A percentile compares a stretch with the other conserved stretches of the same genome.
phyloP scores from a whole-genome alignment of 2,888 invertebrate genomes.

The Ceramica pisi region DNA sequence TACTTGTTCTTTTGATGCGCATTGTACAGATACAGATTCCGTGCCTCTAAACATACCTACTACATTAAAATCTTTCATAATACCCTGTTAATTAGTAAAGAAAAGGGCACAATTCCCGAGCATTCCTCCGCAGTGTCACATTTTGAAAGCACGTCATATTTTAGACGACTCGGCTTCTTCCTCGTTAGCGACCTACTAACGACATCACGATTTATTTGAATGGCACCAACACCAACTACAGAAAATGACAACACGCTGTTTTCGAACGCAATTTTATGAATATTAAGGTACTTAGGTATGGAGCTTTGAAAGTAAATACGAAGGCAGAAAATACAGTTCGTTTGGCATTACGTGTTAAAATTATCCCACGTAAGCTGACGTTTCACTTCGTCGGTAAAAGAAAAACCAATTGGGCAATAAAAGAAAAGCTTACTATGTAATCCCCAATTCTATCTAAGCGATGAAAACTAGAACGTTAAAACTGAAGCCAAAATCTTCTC shows the following conservation, averaged over 20 bases:
- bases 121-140: slow-evolving; percentile 35
- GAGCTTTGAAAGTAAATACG: slow-evolving; percentile 5
- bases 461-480: slow-evolving; percentile 19
- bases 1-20: too few relatives aligned
- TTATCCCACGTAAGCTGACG: slow-evolving; percentile 13
- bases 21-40: neutral
- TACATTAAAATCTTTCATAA: slow-evolving; percentile 17
- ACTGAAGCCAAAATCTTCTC: slow-evolving; percentile 38
- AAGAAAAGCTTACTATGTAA: slow-evolving; percentile 36
- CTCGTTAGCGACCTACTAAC: slow-evolving; percentile 60
- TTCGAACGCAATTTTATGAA: slow-evolving; percentile 25
- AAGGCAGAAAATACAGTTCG: slow-evolving; percentile 16
- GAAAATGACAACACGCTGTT: slow-evolving; percentile 32
- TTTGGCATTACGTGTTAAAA: slow-evolving; percentile 23
- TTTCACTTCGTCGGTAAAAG: slow-evolving; percentile 17
- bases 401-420: slow-evolving; percentile 36
- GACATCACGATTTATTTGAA: slow-evolving; percentile 59
- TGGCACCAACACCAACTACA: slow-evolving; percentile 24
- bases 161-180: slow-evolving; percentile 43
- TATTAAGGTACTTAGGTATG: slow-evolving; percentile 8
- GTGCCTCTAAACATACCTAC: neutral
- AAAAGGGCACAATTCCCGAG: slow-evolving; percentile 32
- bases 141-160: slow-evolving; percentile 62
- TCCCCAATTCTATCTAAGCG: slow-evolving; percentile 21
- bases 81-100: slow-evolving; percentile 36